Evolutionary conservation across 2,113 vertebrate genomes (phyloP).

Genomic region (Tinamus guttatus): DNA sequence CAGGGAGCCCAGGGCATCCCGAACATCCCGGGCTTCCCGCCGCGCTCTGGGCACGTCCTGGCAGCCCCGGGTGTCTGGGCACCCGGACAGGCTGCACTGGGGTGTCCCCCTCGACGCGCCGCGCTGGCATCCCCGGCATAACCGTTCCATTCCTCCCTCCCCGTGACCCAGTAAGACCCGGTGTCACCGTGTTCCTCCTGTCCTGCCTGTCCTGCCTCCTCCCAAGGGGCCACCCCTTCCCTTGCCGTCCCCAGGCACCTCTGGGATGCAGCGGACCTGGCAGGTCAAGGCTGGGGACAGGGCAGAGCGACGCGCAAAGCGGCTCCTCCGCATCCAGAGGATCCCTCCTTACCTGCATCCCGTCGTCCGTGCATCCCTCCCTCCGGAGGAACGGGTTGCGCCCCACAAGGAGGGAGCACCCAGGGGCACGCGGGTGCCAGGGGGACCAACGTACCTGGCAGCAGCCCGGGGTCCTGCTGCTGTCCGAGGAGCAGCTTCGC

Average conservation of each 20-base stretch:
- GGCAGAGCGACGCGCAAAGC: neutral
- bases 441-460: no score
- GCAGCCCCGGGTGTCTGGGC: neutral
- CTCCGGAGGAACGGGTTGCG: no score
- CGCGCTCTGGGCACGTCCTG: neutral
- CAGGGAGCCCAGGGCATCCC: no score
- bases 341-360: neutral
- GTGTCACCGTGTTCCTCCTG: neutral
- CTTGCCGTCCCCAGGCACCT: no score
- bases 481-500: no score
- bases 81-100: neutral
- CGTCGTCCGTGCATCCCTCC: neutral
- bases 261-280: accelerated
- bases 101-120: neutral
- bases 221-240: accelerated
- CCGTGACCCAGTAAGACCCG: neutral
- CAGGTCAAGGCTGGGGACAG: accelerated
- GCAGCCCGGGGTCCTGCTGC: no score
- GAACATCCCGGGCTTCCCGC: no score
- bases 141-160: neutral
- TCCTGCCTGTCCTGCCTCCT: accelerated
- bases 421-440: no score
- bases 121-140: neutral
- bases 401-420: no score
- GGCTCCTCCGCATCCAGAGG: neutral